phyloP scores from a whole-genome alignment of 1,140 invertebrate species.

The Heliconius eleuchia region DNA sequence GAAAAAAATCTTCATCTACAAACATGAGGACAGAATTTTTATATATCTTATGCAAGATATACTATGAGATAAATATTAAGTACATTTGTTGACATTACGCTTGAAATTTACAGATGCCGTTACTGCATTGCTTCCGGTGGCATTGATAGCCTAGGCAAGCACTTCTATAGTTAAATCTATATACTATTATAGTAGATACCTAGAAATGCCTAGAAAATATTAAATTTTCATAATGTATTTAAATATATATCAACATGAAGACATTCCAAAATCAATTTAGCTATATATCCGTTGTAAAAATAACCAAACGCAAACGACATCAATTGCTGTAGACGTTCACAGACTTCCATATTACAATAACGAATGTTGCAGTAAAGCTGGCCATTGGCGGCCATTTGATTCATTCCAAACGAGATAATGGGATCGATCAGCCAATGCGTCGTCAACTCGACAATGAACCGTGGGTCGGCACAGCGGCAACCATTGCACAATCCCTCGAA shows the following conservation, averaged over 20 bases:
- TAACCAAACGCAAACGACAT: slow-evolving; percentile 3
- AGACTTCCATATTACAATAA: slow-evolving; percentile 32
- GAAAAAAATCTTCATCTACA: not conserved
- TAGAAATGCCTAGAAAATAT: too few relatives aligned
- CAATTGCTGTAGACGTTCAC: slow-evolving; percentile 27
- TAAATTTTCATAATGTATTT: not conserved
- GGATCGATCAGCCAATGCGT: slow-evolving; percentile 61
- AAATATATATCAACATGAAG: not conserved
- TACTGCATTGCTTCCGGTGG: slow-evolving; percentile 58
- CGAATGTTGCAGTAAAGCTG: slow-evolving; percentile 27
- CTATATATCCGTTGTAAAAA: not conserved
- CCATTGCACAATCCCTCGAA: slow-evolving; percentile 62
- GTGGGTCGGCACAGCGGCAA: slow-evolving; percentile 46
- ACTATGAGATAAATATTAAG: slow-evolving; percentile 27
- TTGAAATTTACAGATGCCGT: slow-evolving; percentile 46
- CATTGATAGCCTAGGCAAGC: slow-evolving; percentile 49
- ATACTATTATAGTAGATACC: not conserved
- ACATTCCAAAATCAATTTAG: not conserved
- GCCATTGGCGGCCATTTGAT: slow-evolving; percentile 48
- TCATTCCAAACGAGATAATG: slow-evolving; percentile 61
- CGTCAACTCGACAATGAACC: slow-evolving; percentile 72
- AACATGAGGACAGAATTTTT: slow-evolving; percentile 9
- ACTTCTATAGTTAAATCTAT: not conserved
- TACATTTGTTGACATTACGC: slow-evolving; percentile 61
- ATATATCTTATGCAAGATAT: slow-evolving; percentile 24